Evolutionary conservation across 1,140 invertebrate species (phyloP).

Genomic region (Macrosteles quadrilineatus): DNA sequence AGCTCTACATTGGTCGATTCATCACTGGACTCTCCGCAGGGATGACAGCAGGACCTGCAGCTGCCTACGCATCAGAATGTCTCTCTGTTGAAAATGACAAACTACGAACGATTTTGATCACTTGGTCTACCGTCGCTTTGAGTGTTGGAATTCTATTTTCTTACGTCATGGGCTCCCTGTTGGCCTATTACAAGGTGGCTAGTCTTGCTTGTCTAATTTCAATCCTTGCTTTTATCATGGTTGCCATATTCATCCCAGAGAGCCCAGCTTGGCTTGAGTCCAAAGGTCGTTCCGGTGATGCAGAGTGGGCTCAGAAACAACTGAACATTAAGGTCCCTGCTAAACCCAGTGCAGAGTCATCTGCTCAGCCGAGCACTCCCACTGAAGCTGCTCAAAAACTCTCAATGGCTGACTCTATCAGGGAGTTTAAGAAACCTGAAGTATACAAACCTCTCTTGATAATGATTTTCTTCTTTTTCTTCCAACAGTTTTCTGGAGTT

Average conservation of each 20-base stretch:
- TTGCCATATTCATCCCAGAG: constrained; percentile 53
- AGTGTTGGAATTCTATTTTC: constrained; percentile 40
- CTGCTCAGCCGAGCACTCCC: neutral
- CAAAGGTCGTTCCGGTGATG: constrained; percentile 40
- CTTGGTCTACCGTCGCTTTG: constrained; percentile 45
- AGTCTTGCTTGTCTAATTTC: constrained; percentile 50
- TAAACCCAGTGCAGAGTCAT: constrained; percentile 7
- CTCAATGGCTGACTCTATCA: constrained; percentile 26
- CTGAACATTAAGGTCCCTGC: constrained; percentile 31
- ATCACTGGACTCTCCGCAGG: constrained; percentile 50
- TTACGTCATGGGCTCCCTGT: constrained; percentile 47
- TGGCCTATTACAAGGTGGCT: constrained; percentile 54
- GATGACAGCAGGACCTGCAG: constrained; percentile 36
- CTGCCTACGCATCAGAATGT: constrained; percentile 51
- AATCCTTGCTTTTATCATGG: constrained; percentile 45
- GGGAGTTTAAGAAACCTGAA: constrained; percentile 40
- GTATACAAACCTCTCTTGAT: constrained; percentile 56
- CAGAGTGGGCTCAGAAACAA: constrained; percentile 37
- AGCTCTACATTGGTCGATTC: constrained; percentile 55
- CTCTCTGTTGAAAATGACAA: constrained; percentile 52
- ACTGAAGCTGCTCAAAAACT: neutral
- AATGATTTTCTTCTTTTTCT: constrained; percentile 54
- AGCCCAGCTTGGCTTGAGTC: constrained; percentile 56
- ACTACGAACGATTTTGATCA: constrained; percentile 40
- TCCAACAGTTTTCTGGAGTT: constrained; percentile 61